phyloP scores from a whole-genome alignment of 2,888 invertebrate species.

The Bedellia somnulentella region DNA sequence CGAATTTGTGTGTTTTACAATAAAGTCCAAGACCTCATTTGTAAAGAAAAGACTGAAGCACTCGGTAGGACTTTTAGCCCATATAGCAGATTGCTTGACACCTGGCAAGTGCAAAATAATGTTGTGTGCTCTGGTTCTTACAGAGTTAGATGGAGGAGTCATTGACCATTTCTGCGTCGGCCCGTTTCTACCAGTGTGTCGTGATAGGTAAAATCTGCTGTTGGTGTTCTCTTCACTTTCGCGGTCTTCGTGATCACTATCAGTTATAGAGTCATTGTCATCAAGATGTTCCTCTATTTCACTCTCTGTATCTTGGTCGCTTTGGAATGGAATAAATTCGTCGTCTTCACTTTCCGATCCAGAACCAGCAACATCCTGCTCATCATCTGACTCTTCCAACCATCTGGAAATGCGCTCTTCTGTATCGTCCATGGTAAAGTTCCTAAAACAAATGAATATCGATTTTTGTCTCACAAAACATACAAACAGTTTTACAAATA shows the following conservation, averaged over 20 bases:
- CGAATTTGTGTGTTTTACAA: slow-evolving; percentile 4
- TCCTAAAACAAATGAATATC: too few species aligned
- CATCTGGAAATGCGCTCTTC: too few species aligned
- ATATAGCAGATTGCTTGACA: too few species aligned
- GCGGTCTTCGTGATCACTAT: slow-evolving; percentile 4
- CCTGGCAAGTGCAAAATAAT: too few species aligned
- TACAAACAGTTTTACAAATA: too few species aligned
- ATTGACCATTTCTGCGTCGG: slow-evolving; percentile 4
- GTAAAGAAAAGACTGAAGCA: slow-evolving; percentile 2
- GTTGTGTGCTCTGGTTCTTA: too few species aligned
- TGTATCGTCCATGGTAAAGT: too few species aligned
- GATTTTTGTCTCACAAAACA: too few species aligned
- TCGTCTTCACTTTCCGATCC: too few species aligned
- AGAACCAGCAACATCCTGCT: slow-evolving; percentile 5
- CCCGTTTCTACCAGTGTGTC: slow-evolving; percentile 5
- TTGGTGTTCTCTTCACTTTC: slow-evolving; percentile 4
- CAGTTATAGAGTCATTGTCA: slow-evolving; percentile 2
- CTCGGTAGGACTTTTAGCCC: slow-evolving; percentile 1
- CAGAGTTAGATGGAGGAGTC: slow-evolving; percentile 2
- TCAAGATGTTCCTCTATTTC: slow-evolving; percentile 4
- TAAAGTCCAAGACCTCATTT: slow-evolving; percentile 1
- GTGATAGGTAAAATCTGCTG: slow-evolving; percentile 4
- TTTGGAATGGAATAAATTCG: too few species aligned
- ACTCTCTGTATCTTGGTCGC: slow-evolving; percentile 5
- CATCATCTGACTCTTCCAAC: too few species aligned